Evolutionary conservation across 1,140 invertebrate genomes (phyloP).

Genomic region (Paraescarpia echinospica): DNA sequence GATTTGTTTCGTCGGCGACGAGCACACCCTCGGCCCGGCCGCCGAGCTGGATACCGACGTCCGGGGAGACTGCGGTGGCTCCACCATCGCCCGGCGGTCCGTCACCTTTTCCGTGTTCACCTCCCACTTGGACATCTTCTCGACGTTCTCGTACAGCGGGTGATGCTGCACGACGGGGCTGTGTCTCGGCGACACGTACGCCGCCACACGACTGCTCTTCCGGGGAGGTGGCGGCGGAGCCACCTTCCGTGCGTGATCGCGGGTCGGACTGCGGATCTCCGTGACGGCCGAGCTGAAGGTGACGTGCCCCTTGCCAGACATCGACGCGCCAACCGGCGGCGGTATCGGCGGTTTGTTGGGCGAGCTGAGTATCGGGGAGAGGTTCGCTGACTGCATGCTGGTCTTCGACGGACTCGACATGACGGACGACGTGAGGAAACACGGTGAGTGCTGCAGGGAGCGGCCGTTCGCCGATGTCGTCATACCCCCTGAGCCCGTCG

Average conservation of each 20-base stretch:
- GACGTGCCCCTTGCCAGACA: background rate
- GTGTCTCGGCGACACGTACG: conserved; percentile 77
- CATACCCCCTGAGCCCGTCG: background rate
- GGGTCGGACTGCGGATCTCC: background rate
- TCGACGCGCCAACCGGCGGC: background rate
- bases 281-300: conserved; percentile 17
- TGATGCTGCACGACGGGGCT: conserved; percentile 62
- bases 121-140: conserved; percentile 15
- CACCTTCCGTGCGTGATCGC: conserved; percentile 59
- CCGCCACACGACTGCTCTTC: conserved; percentile 73
- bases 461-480: background rate
- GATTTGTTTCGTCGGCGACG: conserved; percentile 8
- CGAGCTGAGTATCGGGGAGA: background rate
- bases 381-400: background rate
- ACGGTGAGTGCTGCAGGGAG: background rate
- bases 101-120: conserved; percentile 3
- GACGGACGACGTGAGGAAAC: background rate
- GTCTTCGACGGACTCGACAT: conserved; percentile 1
- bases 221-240: conserved; percentile 84
- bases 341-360: background rate
- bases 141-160: conserved; percentile 8
- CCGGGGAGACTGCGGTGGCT: background rate
- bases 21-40: background rate
- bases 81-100: background rate
- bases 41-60: background rate